Conservation (phyloP, 2,797 vertebrate species). For the Sebastes oblongus region DNA sequence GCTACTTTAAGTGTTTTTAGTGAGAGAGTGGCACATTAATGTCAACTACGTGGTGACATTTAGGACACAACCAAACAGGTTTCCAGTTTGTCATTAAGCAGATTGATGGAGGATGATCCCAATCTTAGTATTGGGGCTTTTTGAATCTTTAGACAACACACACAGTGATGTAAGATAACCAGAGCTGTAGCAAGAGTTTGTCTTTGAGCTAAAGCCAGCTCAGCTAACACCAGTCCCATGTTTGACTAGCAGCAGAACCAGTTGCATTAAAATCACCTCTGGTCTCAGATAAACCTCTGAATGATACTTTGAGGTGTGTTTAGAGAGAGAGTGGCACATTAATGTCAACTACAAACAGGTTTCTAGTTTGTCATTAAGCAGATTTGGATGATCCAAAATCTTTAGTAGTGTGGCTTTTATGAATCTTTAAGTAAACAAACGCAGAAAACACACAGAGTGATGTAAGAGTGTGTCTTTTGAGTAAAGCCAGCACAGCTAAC, state of each 20-base stretch:
- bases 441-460: background rate
- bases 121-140: no score
- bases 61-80: no score
- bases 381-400: background rate
- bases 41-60: no score
- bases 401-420: background rate
- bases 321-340: background rate
- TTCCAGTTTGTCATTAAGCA: no score
- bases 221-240: slow-evolving; percentile 1
- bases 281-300: no score
- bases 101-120: no score
- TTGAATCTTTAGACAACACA: no score
- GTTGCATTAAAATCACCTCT: background rate
- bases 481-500: slow-evolving; percentile 5
- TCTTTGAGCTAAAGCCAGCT: slow-evolving; percentile 11
- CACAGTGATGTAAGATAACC: background rate
- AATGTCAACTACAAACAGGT: background rate
- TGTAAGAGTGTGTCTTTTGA: no score
- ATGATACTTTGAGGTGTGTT: no score
- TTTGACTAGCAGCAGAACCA: slow-evolving; percentile 26
- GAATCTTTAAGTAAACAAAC: background rate
- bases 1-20: no score
- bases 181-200: background rate
- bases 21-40: no score
- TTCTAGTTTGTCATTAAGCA: background rate